These are phyloP conservation scores for Peromyscus maniculatus DNA, from an alignment of 2,113 vertebrate genomes.

Conservation along the genomic window DNA sequence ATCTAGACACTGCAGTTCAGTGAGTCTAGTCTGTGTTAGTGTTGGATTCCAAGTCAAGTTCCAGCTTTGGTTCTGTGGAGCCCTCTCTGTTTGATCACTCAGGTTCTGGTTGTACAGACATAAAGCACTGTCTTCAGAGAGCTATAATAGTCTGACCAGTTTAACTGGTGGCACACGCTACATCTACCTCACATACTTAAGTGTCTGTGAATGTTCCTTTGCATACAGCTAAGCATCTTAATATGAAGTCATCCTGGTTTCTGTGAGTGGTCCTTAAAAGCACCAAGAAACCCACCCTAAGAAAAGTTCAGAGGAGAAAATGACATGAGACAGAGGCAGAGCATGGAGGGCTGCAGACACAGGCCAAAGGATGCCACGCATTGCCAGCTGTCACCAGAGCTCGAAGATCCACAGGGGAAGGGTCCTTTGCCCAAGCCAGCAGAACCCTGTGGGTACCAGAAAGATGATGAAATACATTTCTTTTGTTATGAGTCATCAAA, in stretches of 20 bases:
- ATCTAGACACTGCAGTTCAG: not conserved
- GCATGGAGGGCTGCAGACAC: not conserved
- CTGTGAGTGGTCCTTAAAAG: not conserved
- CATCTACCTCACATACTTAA: not conserved
- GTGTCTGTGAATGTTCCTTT: not conserved
- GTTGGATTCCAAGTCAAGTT: not conserved
- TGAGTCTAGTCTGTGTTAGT: not conserved
- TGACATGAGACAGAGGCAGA: not conserved
- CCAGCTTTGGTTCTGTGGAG: not conserved
- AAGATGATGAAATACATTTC: not conserved
- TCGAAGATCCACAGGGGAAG: not conserved
- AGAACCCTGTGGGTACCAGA: not conserved
- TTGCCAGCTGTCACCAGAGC: not conserved
- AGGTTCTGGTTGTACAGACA: not conserved
- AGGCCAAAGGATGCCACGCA: not conserved
- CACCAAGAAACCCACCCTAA: not conserved
- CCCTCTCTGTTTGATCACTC: not conserved
- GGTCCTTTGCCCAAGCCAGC: not conserved
- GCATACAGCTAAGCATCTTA: constrained; percentile 10
- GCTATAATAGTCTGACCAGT: not conserved
- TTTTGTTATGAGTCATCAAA: not conserved
- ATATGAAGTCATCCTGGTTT: not conserved
- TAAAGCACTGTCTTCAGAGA: not conserved
- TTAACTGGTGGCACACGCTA: not conserved
- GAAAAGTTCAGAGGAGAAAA: not conserved